Percentiles rank a stretch among this genome's conserved stretches.
Conservation (phyloP, 2,888 invertebrate species). For the Pegoplata infirma region DNA sequence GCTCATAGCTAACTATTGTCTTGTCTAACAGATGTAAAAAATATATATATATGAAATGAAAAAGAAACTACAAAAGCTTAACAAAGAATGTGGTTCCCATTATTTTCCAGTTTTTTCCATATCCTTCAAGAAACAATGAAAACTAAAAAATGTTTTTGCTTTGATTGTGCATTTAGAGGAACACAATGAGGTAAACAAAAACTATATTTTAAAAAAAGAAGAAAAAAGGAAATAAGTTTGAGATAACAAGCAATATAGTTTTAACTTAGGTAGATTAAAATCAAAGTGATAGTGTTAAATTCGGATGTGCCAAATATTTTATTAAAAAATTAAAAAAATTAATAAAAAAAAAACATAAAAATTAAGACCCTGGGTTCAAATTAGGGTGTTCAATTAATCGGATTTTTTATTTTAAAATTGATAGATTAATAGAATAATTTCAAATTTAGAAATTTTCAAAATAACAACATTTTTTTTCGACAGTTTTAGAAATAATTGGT, state of each 20-base stretch:
- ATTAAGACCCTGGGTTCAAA: no score
- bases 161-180: conserved; percentile 44
- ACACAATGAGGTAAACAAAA: conserved; percentile 23
- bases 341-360: no score
- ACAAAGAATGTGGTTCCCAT: conserved; percentile 28
- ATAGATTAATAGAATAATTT: no score
- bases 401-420: no score
- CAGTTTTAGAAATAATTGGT: no score
- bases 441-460: no score
- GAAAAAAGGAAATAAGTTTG: neutral
- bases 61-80: conserved; percentile 22
- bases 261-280: neutral
- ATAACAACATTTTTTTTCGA: no score
- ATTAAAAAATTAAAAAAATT: no score
- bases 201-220: no score
- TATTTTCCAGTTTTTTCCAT: neutral
- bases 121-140: conserved; percentile 6
- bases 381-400: no score
- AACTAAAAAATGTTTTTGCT: conserved; percentile 19
- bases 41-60: neutral
- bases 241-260: neutral
- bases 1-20: conserved; percentile 48
- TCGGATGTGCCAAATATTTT: no score
- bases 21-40: conserved; percentile 20
- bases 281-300: no score